Conservation (phyloP, 2,888 invertebrate genomes). For the Scaeva pyrastri region DNA sequence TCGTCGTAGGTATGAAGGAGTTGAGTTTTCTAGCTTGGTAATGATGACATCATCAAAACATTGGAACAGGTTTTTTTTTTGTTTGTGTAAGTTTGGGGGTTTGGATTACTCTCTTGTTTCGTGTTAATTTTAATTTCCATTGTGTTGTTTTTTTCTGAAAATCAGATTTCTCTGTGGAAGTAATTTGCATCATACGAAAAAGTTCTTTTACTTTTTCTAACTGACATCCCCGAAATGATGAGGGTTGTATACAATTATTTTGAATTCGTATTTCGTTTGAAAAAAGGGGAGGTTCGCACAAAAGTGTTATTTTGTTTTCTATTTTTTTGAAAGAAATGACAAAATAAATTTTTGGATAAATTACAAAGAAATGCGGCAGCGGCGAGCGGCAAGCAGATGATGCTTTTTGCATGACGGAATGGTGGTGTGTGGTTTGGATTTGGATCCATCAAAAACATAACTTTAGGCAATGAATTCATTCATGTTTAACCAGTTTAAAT, state of each 20-base stretch:
- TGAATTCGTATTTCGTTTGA: constrained; percentile 1
- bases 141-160: constrained; percentile 8
- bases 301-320: neutral
- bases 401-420: constrained; percentile 3
- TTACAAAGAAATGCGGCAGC: neutral
- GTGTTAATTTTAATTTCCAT: constrained; percentile 40
- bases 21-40: constrained; percentile 32
- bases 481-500: neutral
- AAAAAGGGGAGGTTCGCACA: constrained; percentile 22
- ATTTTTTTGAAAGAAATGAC: constrained; percentile 14
- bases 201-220: constrained; percentile 9
- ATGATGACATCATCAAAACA: constrained; percentile 70
- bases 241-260: constrained; percentile 63
- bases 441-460: neutral
- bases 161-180: constrained; percentile 29
- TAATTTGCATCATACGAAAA: constrained; percentile 39
- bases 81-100: neutral
- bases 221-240: constrained; percentile 54
- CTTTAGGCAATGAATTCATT: neutral
- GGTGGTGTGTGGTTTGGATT: neutral
- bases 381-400: constrained; percentile 27
- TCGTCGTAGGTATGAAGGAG: constrained; percentile 16
- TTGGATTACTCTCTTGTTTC: constrained; percentile 1
- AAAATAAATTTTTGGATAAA: constrained; percentile 4
- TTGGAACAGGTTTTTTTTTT: constrained; percentile 28